Conservation (phyloP, 2,888 invertebrate genomes). For the Anorthoa munda region DNA sequence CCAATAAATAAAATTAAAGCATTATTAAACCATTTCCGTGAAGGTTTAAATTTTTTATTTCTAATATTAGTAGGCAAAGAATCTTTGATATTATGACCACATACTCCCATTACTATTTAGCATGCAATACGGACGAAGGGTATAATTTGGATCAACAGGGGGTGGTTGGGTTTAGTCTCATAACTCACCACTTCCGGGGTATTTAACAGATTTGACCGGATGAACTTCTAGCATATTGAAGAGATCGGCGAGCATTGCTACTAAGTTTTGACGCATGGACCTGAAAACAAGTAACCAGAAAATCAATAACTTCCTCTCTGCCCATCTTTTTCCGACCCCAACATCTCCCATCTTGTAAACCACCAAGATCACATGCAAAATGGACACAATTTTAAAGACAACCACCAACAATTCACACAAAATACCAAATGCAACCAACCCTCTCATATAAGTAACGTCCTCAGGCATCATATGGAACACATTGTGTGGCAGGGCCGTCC, state of each 20-base stretch:
- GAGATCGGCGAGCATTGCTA: slow-evolving; percentile 97
- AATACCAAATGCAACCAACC: slow-evolving; percentile 87
- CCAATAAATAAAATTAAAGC: slow-evolving; percentile 76
- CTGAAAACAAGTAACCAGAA: slow-evolving; percentile 85
- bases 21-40: slow-evolving; percentile 74
- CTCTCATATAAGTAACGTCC: slow-evolving; percentile 98
- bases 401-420: background rate
- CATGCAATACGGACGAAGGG: slow-evolving; percentile 83
- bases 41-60: slow-evolving; percentile 65
- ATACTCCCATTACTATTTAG: slow-evolving; percentile 88
- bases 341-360: background rate
- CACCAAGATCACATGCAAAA: background rate
- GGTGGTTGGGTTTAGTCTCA: slow-evolving; percentile 50
- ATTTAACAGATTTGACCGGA: slow-evolving; percentile 96
- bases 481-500: slow-evolving; percentile 95
- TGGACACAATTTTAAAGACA: background rate
- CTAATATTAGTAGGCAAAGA: slow-evolving; percentile 81
- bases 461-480: slow-evolving; percentile 99
- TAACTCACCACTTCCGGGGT: slow-evolving; percentile 93
- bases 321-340: background rate
- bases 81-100: slow-evolving; percentile 90
- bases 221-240: slow-evolving; percentile 98
- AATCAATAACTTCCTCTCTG: background rate
- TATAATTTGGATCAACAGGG: slow-evolving; percentile 57
- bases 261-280: slow-evolving; percentile 97